phyloP scores from a whole-genome alignment of 2,113 vertebrate genomes.

The Tichodroma muraria region DNA sequence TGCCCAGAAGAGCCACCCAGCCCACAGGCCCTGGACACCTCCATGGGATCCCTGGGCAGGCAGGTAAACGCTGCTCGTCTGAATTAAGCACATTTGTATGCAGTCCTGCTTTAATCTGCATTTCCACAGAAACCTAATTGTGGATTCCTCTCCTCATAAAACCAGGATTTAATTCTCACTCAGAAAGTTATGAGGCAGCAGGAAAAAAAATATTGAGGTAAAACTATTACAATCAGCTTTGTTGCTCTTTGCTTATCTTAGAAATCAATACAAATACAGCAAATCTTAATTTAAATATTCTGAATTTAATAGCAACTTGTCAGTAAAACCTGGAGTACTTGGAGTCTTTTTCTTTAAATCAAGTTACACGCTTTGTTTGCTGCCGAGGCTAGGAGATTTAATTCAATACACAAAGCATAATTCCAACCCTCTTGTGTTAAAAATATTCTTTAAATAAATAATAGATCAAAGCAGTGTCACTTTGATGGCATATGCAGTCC shows the following conservation, averaged over 20 bases:
- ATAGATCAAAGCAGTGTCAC: conserved; percentile 56
- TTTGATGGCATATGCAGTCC: neutral
- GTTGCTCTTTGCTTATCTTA: neutral
- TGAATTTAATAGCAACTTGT: conserved; percentile 34
- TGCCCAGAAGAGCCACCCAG: neutral
- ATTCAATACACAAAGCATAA: conserved; percentile 60
- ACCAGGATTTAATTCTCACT: conserved; percentile 27
- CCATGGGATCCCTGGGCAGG: neutral
- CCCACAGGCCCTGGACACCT: neutral
- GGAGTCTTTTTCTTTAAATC: conserved; percentile 50
- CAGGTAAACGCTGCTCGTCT: neutral
- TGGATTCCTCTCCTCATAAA: neutral
- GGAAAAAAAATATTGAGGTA: neutral
- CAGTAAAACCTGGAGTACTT: neutral
- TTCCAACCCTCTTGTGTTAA: conserved; percentile 34
- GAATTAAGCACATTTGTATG: neutral
- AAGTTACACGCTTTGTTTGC: conserved; percentile 32
- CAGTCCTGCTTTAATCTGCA: neutral
- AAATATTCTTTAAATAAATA: conserved; percentile 58
- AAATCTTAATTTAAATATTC: conserved; percentile 34
- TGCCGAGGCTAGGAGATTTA: conserved; percentile 29
- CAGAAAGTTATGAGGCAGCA: neutral
- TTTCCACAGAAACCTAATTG: neutral
- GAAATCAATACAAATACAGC: conserved; percentile 6
- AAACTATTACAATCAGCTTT: neutral